A percentile compares a stretch with the other conserved stretches of the same genome.
phyloP scores from a whole-genome alignment of 2,113 vertebrate species.

The Epinephelus moara region DNA sequence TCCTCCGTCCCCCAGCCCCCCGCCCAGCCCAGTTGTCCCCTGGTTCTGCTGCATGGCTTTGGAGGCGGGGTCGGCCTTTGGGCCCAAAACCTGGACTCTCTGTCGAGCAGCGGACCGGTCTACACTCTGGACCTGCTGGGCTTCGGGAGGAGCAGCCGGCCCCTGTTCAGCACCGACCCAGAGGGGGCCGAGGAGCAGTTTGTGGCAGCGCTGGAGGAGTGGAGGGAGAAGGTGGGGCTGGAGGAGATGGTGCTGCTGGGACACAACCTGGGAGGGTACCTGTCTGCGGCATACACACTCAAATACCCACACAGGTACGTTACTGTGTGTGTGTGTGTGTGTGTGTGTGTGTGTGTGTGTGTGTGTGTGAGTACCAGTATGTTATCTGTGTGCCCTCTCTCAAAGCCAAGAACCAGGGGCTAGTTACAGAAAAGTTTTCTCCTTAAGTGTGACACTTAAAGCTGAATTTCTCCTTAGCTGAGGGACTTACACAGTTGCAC shows the following conservation, averaged over 20 bases:
- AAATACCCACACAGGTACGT: conserved; percentile 89
- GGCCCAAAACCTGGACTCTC: conserved; percentile 92
- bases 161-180: conserved; percentile 86
- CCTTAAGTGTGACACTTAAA: too few relatives aligned
- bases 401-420: too few relatives aligned
- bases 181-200: conserved; percentile 91
- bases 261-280: conserved; percentile 94
- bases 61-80: conserved; percentile 94
- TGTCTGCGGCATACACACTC: conserved; percentile 92
- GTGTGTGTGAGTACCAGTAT: too few relatives aligned
- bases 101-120: conserved; percentile 87
- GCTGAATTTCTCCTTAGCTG: too few relatives aligned
- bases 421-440: too few relatives aligned
- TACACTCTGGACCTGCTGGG: conserved; percentile 94
- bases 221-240: conserved; percentile 89
- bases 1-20: background rate
- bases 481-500: too few relatives aligned
- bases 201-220: conserved; percentile 92
- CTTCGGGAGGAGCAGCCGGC: conserved; percentile 93
- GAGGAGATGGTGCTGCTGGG: conserved; percentile 93
- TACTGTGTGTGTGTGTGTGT: background rate
- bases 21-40: conserved; percentile 81
- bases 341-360: background rate
- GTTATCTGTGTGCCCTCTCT: too few relatives aligned
- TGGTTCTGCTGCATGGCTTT: conserved; percentile 95